Evolutionary conservation across 2,797 vertebrate species (phyloP).

Genomic region (Antennarius maculatus): DNA sequence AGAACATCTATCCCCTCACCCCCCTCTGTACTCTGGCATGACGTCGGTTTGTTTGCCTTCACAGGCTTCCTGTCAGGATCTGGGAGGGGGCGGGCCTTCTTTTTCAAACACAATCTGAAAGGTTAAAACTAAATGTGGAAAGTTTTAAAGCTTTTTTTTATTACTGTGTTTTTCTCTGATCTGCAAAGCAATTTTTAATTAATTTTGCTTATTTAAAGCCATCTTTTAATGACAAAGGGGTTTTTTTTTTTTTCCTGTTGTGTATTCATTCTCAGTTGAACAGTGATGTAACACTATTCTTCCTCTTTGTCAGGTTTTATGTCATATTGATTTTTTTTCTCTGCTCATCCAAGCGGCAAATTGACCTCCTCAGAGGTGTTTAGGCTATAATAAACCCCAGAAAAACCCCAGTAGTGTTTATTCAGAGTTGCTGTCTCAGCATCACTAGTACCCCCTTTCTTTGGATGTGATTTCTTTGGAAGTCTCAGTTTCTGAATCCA

Average conservation of each 20-base stretch:
- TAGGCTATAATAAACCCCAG: constrained; percentile 26
- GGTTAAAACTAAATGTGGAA: background rate
- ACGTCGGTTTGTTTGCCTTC: constrained; percentile 35
- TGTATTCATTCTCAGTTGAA: background rate
- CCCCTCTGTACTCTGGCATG: constrained; percentile 4
- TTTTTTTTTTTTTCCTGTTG: background rate
- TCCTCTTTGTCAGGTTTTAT: constrained; percentile 21
- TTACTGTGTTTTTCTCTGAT: too few relatives aligned
- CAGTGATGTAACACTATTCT: background rate
- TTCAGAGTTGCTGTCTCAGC: background rate
- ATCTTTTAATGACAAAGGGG: too few relatives aligned
- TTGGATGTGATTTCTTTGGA: too few relatives aligned
- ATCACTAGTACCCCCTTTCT: too few relatives aligned
- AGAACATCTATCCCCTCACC: constrained; percentile 64
- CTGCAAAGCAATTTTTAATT: too few relatives aligned
- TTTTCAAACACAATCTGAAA: constrained; percentile 16
- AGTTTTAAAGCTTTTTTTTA: too few relatives aligned
- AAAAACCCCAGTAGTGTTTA: constrained; percentile 9
- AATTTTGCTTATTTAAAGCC: too few relatives aligned
- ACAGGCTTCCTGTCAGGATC: constrained; percentile 45
- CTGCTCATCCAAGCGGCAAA: constrained; percentile 45
- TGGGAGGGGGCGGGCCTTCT: constrained; percentile 10
- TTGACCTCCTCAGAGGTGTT: constrained; percentile 10
- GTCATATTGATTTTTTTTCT: constrained; percentile 40
- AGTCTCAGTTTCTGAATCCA: background rate